Evolutionary conservation across 2,888 invertebrate species (phyloP), one percentile per base, ranked within the genome.

Genomic region (Nebria brevicollis): DNA sequence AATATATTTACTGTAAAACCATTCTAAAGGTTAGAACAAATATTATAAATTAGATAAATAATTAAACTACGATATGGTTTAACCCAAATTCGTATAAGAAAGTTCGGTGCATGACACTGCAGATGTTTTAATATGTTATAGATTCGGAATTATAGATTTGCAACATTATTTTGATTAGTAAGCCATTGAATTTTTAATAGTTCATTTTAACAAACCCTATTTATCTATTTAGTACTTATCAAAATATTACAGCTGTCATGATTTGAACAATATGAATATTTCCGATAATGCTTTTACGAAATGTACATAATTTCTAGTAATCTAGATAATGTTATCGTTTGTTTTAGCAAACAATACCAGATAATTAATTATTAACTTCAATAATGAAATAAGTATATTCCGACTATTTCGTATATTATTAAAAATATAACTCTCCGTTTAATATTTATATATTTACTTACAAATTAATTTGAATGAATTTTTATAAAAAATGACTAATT

Each of bases 291-390:
- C 34, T 41, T 41, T n/a, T 11, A 73, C 13, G 10, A 73, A 73
- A 73, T 43, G 15, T 43, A 73, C 73, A 73, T 80, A 80, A 80
- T 80, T 80, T 80, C 68, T 75, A 65, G 75, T 75, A 80, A 80
- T 80, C 80, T 75, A 75, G 80, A 75, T 80, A 80, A 75, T 75
- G 75, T 43, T 80, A 80, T 80, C 79, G 13, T 74, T 20, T 41
- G 65, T 68, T 75, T 80, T 80, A 41, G 79, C 41, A 75, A 80
- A 80, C 75, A 80, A 66, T 68, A 42, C 72, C 73, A 73, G 65
- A 78, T 15, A 66, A 70, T 43, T 79, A 79, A 79, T 79, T 79
- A 73, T 66, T 15, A 73, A 72, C 73, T 73, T 41, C 74, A 74
- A 42, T 74, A 73, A 70, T 70, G 72, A 78, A 72, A 66, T 64